Conservation (phyloP, 2,888 invertebrate genomes). For the Xanthia togata region DNA sequence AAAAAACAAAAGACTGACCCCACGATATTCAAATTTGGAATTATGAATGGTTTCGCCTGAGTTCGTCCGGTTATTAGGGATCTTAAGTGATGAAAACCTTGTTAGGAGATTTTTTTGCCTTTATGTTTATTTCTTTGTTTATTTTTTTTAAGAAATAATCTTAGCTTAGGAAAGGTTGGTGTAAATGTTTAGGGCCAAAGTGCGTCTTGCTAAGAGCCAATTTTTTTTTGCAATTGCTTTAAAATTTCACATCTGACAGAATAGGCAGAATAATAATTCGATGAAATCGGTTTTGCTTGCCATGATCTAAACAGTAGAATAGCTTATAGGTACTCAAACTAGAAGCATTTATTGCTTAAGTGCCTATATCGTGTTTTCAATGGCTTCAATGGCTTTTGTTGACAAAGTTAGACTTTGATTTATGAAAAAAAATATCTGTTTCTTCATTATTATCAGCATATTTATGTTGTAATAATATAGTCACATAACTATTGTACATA, state of each 20-base stretch:
- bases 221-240: neutral
- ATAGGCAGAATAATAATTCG: neutral
- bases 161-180: neutral
- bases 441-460: no score
- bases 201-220: neutral
- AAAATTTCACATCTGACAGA: neutral
- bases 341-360: no score
- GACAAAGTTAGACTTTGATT: neutral
- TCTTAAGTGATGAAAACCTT: conserved; percentile 60
- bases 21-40: conserved; percentile 85
- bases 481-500: no score
- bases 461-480: neutral
- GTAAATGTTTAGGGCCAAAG: neutral
- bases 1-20: conserved; percentile 78
- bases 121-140: neutral
- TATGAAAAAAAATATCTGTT: no score
- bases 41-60: conserved; percentile 80
- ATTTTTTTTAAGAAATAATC: neutral
- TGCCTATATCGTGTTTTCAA: neutral
- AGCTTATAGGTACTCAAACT: no score
- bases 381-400: neutral
- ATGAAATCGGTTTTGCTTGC: neutral
- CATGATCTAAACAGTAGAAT: neutral
- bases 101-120: conserved; percentile 16
- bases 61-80: conserved; percentile 68